Percentiles rank a stretch among this genome's conserved stretches.
Conservation (phyloP, 1,140 invertebrate genomes). For the Aphelenchoides fujianensis region DNA sequence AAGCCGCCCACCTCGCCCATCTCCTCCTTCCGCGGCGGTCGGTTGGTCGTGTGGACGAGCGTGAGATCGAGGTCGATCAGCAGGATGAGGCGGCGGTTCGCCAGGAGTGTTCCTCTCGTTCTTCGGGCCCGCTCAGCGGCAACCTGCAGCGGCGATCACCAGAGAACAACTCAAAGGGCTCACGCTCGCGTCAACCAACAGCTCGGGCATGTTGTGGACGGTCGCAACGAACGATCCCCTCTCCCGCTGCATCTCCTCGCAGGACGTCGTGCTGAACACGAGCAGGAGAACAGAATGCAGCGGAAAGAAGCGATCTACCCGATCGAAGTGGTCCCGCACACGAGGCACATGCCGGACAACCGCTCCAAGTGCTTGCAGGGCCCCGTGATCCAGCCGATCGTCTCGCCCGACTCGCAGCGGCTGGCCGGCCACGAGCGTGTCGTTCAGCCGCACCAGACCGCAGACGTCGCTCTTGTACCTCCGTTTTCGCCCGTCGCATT, state of each 20-base stretch:
- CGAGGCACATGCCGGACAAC: constrained; percentile 96
- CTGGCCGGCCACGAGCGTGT: not conserved
- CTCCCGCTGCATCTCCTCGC: constrained; percentile 55
- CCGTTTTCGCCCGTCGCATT: not conserved
- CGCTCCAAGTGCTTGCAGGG: constrained; percentile 84
- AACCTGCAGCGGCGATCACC: not conserved
- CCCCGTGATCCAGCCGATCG: not conserved
- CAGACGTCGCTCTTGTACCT: not conserved
- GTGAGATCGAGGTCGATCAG: constrained; percentile 98
- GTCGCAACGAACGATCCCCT: constrained; percentile 65
- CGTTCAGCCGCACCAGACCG: constrained; percentile 8
- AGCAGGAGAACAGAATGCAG: constrained; percentile 13
- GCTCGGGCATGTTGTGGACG: constrained; percentile 66
- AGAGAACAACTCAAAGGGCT: not conserved
- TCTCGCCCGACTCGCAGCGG: not conserved
- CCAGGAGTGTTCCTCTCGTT: constrained; percentile 65
- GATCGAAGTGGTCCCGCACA: constrained; percentile 88
- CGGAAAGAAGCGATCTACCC: constrained; percentile 63
- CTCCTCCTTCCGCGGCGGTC: constrained; percentile 27
- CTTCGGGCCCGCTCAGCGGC: not conserved
- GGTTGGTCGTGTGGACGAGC: constrained; percentile 93
- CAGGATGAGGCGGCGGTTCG: constrained; percentile 81
- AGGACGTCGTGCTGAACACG: constrained; percentile 46
- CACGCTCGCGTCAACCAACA: constrained; percentile 65
- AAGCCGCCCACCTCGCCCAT: not conserved